phyloP scores from a whole-genome alignment of 2,113 vertebrate species.

The Macrotis lagotis region DNA sequence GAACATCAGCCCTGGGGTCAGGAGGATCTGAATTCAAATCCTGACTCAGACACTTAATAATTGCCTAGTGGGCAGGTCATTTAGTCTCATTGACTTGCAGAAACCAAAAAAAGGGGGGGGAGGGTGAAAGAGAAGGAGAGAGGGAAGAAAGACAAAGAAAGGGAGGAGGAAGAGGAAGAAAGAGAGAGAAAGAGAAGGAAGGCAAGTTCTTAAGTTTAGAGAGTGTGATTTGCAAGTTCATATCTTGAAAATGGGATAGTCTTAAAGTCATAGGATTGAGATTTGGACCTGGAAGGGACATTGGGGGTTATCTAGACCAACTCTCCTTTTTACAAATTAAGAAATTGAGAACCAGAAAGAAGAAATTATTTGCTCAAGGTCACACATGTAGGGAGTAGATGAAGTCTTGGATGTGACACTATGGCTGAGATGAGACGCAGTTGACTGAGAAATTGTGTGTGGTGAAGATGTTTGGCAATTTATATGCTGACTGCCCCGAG shows the following conservation, averaged over 20 bases:
- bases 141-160: rapidly evolving
- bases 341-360: background rate
- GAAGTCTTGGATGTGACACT: background rate
- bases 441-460: background rate
- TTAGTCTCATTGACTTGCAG: too few species aligned
- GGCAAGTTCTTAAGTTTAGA: background rate
- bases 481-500: background rate
- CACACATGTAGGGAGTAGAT: background rate
- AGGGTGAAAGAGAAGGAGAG: too few species aligned
- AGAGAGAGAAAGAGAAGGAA: background rate
- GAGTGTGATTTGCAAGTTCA: background rate
- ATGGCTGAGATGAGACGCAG: background rate
- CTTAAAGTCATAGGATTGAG: background rate
- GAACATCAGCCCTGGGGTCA: too few species aligned
- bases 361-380: background rate
- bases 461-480: background rate
- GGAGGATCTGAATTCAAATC: too few species aligned
- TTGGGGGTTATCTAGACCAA: background rate
- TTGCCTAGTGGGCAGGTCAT: too few species aligned
- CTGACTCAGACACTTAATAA: too few species aligned
- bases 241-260: background rate
- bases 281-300: background rate
- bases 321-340: background rate
- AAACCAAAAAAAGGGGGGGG: too few species aligned
- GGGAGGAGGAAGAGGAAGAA: background rate